Evolutionary conservation across 2,888 invertebrate genomes (phyloP).

Genomic region (Syrphus vitripennis): DNA sequence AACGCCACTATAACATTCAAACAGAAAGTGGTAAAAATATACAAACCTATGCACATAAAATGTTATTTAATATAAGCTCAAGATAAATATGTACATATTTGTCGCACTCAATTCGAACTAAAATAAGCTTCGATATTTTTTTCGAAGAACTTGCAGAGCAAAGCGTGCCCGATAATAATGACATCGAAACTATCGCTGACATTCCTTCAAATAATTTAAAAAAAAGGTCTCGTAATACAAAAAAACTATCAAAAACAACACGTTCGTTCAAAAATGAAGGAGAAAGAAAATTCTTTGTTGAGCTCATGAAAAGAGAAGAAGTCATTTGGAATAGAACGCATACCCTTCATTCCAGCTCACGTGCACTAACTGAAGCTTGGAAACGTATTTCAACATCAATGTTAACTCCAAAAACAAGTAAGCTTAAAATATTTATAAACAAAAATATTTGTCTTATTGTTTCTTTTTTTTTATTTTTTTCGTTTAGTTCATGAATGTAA

Average conservation of each 20-base stretch:
- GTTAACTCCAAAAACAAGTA: not conserved
- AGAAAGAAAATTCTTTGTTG: slow-evolving; percentile 3
- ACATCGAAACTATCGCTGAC: not conserved
- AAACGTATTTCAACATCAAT: slow-evolving; percentile 1
- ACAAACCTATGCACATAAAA: no score
- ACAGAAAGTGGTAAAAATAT: no score
- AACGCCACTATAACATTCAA: no score
- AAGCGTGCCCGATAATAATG: not conserved
- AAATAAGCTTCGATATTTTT: not conserved
- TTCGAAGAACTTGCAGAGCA: not conserved
- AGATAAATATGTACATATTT: not conserved
- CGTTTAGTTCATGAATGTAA: slow-evolving; percentile 16
- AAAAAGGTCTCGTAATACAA: not conserved
- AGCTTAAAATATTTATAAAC: not conserved
- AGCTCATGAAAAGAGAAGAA: slow-evolving; percentile 14
- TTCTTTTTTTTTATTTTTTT: not conserved
- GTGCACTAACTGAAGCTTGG: slow-evolving; percentile 6
- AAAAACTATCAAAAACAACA: not conserved
- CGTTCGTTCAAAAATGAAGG: not conserved
- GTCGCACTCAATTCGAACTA: not conserved
- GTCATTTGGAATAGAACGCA: slow-evolving; percentile 12
- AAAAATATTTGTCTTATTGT: no score
- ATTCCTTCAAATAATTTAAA: not conserved
- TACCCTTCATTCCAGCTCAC: not conserved
- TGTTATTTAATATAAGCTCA: not conserved